Evolutionary conservation across 30 jellyfish, hydroid and myxozoan genomes (phyloP).

Genomic region (Aurelia sp.): DNA sequence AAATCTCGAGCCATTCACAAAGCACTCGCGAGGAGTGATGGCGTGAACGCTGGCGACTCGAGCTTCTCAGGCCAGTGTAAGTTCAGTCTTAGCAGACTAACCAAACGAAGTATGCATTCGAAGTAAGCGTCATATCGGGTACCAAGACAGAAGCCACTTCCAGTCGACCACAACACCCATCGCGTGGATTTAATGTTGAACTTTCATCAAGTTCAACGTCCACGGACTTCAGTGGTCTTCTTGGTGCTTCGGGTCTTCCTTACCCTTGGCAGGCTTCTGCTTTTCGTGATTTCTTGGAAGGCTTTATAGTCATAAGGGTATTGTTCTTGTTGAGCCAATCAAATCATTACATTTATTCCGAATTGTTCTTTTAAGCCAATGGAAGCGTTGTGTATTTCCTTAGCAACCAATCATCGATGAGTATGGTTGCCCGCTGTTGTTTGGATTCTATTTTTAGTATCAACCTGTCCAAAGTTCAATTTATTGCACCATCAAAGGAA

Average conservation of each 20-base stretch:
- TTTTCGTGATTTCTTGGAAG: too few species aligned
- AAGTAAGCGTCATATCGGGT: constrained; percentile 27
- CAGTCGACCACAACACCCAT: constrained; percentile 42
- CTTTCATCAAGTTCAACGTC: too few species aligned
- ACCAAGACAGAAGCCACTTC: constrained; percentile 75
- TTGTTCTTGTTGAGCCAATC: too few species aligned
- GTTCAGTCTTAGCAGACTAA: constrained; percentile 71
- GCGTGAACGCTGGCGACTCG: constrained; percentile 79
- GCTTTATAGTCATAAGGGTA: too few species aligned
- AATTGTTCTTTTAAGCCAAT: constrained; percentile 53
- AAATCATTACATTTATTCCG: neutral
- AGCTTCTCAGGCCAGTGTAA: constrained; percentile 76
- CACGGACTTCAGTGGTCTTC: neutral
- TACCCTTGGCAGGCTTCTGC: constrained; percentile 18
- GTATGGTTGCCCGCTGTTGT: neutral
- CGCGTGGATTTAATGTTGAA: too few species aligned
- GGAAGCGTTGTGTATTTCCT: neutral
- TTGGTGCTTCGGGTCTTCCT: constrained; percentile 40
- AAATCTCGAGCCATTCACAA: constrained; percentile 69
- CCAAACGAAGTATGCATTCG: constrained; percentile 70
- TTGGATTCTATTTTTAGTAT: neutral
- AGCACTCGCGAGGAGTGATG: constrained; percentile 75
- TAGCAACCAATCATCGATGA: constrained; percentile 15
- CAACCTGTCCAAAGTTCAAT: neutral
- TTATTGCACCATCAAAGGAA: constrained; percentile 7